A percentile compares a stretch with the other conserved stretches of the same genome.
These are phyloP conservation scores for Lycia hirtaria DNA, from an alignment of 2,888 invertebrate species.

Conservation along the genomic window DNA sequence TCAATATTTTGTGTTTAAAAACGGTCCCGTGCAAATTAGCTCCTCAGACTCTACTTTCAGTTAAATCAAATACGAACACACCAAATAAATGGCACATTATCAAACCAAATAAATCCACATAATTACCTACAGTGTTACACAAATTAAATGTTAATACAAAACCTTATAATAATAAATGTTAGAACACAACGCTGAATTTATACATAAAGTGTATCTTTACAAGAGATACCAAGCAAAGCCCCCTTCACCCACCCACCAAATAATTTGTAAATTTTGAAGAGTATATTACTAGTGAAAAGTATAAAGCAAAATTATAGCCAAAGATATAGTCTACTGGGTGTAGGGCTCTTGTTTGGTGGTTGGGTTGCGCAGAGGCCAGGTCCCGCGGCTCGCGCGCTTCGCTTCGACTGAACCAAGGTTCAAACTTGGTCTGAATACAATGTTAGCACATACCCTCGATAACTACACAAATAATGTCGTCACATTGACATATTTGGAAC, in stretches of 20 bases:
- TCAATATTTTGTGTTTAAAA: no score
- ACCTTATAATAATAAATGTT: conserved; percentile 27
- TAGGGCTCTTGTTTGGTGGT: conserved; percentile 86
- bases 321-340: conserved; percentile 73
- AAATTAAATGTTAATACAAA: conserved; percentile 12
- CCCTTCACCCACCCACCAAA: conserved; percentile 86
- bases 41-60: no score
- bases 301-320: conserved; percentile 50
- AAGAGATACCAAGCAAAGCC: conserved; percentile 86
- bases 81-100: not conserved
- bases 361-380: conserved; percentile 83
- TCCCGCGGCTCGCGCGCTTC: conserved; percentile 80
- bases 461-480: conserved; percentile 52
- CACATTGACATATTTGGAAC: conserved; percentile 40
- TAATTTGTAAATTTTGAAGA: conserved; percentile 67
- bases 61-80: no score
- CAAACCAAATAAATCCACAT: not conserved
- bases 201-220: conserved; percentile 33
- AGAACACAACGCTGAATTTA: conserved; percentile 36
- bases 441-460: conserved; percentile 61
- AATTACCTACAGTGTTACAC: conserved; percentile 14
- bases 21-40: no score
- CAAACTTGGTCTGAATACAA: conserved; percentile 48
- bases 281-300: conserved; percentile 28
- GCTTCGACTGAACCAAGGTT: conserved; percentile 51